Percentiles rank a stretch among this genome's conserved stretches.
phyloP scores from a whole-genome alignment of 1,140 invertebrate genomes.

The Hetaerina americana region DNA sequence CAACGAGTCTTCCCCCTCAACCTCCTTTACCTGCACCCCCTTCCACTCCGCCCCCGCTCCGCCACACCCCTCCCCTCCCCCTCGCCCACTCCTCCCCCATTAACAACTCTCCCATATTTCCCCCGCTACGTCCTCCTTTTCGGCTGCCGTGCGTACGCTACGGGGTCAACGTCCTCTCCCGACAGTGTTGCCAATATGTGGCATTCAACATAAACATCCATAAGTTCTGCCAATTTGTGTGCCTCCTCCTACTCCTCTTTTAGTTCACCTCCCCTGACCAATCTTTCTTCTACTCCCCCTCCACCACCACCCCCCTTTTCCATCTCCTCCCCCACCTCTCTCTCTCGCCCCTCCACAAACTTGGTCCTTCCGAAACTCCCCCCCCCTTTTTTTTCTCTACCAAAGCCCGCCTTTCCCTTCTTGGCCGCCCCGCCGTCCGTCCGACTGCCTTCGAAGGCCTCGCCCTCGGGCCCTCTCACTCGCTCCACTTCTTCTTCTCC shows the following conservation, averaged over 20 bases:
- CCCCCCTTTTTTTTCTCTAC: background rate
- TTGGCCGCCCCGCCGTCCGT: too few relatives aligned
- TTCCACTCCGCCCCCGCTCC: background rate
- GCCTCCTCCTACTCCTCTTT: background rate
- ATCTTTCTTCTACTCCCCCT: background rate
- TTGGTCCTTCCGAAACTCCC: background rate
- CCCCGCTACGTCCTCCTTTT: background rate
- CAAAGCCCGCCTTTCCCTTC: background rate
- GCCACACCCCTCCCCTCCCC: background rate
- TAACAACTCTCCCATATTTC: background rate
- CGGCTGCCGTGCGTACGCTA: background rate
- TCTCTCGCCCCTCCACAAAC: background rate
- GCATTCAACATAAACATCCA: background rate
- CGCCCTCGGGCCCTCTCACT: background rate
- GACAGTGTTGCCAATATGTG: background rate
- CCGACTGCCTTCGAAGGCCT: background rate
- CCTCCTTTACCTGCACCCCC: background rate
- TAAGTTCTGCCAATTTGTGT: background rate
- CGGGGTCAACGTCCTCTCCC: background rate
- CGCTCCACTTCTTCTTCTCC: background rate
- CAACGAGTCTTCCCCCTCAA: too few relatives aligned
- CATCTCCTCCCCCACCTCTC: background rate
- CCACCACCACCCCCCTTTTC: background rate
- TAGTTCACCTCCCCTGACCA: too few relatives aligned
- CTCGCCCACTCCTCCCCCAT: background rate